A percentile compares a stretch with the other conserved stretches of the same genome.
Evolutionary conservation across 2,797 vertebrate genomes (phyloP).

Genomic region (Chloroceryle inda): DNA sequence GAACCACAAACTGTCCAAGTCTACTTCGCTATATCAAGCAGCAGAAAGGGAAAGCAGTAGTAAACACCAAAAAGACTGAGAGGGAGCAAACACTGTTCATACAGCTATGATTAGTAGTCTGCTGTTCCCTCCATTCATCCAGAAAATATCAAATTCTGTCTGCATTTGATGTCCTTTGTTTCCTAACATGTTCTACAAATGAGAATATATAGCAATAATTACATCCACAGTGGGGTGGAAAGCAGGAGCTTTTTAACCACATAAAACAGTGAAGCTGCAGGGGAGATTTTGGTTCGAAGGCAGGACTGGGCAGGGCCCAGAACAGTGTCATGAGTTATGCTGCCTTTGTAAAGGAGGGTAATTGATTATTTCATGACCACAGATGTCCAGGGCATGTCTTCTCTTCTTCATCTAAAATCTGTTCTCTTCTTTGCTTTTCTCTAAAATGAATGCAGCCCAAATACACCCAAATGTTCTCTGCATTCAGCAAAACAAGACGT

Average conservation of each 20-base stretch:
- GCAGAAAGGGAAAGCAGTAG: not conserved
- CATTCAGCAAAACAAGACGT: not conserved
- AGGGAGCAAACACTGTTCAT: not conserved
- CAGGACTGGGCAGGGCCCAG: not conserved
- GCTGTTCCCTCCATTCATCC: not conserved
- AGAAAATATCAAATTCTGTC: not conserved
- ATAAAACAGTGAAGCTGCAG: not conserved
- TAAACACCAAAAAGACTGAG: not conserved
- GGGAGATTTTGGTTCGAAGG: not conserved
- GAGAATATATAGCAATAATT: not conserved
- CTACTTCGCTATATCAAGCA: not conserved
- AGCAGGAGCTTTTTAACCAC: not conserved
- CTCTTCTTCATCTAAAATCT: not conserved
- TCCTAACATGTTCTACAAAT: not conserved
- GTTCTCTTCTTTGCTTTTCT: not conserved
- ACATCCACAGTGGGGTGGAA: not conserved
- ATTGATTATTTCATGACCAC: not conserved
- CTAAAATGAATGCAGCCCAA: not conserved
- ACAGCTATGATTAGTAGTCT: not conserved
- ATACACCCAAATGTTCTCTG: not conserved
- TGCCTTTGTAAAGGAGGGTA: not conserved
- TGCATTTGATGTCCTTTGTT: not conserved
- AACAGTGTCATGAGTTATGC: not conserved
- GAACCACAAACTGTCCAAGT: not conserved
- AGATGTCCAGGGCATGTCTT: not conserved